phyloP scores from a whole-genome alignment of 2,797 vertebrate species.

The Pogoniulus pusillus region DNA sequence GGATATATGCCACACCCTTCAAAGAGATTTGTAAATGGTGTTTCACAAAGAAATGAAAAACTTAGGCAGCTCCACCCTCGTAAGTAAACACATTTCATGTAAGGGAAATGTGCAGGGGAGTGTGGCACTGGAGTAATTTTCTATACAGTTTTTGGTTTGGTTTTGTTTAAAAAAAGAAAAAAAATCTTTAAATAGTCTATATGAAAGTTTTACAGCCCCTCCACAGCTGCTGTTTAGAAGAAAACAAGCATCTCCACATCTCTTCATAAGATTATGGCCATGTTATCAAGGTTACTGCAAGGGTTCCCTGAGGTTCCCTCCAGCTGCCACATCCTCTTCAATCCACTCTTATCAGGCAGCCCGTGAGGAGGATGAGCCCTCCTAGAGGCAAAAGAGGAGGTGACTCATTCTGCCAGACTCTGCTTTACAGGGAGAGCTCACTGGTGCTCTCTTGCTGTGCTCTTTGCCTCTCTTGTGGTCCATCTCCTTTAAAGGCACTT shows the following conservation, averaged over 20 bases:
- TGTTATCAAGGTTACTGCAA: neutral
- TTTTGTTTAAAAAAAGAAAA: neutral
- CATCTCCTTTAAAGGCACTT: neutral
- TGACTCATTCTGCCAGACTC: neutral
- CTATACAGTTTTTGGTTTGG: neutral
- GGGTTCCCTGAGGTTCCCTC: neutral
- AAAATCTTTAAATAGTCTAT: neutral
- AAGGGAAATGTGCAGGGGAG: neutral
- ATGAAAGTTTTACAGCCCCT: neutral
- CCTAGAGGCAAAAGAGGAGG: neutral
- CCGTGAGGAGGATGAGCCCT: neutral
- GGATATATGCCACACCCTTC: neutral
- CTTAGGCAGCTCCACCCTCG: neutral
- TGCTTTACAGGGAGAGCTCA: neutral
- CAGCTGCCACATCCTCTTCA: neutral
- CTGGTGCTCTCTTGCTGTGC: neutral
- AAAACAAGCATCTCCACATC: neutral
- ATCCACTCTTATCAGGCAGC: neutral
- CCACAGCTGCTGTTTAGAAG: neutral
- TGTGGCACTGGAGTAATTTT: neutral
- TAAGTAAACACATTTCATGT: neutral
- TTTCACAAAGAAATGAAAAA: neutral
- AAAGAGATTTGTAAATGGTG: neutral
- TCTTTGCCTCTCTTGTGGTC: neutral
- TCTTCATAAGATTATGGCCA: neutral